phyloP scores from a whole-genome alignment of 2,113 vertebrate genomes.

The Neolamprologus tretocephalus region DNA sequence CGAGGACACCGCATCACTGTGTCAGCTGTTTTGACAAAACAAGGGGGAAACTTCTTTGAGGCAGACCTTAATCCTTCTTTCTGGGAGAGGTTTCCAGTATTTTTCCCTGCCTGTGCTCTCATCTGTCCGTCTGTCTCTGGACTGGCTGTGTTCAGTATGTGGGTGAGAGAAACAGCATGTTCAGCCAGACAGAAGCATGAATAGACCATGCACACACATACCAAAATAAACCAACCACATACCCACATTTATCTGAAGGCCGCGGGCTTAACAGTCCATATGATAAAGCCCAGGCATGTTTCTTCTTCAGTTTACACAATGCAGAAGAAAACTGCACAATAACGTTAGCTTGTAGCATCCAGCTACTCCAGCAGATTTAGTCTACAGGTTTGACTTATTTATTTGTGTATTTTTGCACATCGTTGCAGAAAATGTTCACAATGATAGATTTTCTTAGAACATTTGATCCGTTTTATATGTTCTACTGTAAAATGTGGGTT shows the following conservation, averaged over 20 bases:
- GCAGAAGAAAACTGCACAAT: background rate
- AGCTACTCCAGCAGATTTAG: background rate
- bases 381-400: fast-evolving
- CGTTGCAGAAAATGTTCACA: fast-evolving
- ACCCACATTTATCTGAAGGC: background rate
- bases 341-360: background rate
- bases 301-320: background rate
- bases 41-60: background rate
- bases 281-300: fast-evolving
- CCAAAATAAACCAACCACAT: background rate
- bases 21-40: background rate
- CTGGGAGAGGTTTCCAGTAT: background rate
- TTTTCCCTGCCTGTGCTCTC: background rate
- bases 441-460: background rate
- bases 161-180: background rate
- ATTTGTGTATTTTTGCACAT: background rate
- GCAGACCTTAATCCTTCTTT: background rate
- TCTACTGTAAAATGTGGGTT: background rate
- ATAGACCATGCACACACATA: background rate
- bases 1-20: background rate
- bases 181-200: background rate
- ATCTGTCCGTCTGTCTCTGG: background rate
- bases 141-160: background rate
- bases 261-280: background rate
- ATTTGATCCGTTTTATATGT: background rate